These are phyloP conservation scores for Pelodiscus sinensis DNA, from an alignment of 2,113 vertebrate genomes.

Conservation along the genomic window DNA sequence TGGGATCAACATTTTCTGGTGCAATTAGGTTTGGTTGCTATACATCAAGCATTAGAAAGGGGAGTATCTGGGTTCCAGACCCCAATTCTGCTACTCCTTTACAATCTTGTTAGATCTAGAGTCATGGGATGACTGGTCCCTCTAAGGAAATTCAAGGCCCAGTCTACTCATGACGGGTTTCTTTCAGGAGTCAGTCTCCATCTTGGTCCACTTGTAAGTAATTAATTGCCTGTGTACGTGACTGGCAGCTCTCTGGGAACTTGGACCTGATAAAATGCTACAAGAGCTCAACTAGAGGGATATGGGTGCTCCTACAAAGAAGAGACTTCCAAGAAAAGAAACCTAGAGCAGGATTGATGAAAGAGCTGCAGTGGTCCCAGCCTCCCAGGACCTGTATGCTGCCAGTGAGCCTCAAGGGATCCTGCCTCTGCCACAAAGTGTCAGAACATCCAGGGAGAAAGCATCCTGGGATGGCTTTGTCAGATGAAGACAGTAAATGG, in stretches of 20 bases:
- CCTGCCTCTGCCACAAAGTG: background rate
- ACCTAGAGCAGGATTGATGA: background rate
- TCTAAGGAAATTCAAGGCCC: background rate
- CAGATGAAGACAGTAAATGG: background rate
- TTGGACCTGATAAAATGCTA: background rate
- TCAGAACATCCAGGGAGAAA: background rate
- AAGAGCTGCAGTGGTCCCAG: background rate
- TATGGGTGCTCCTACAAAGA: background rate
- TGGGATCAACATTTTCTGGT: rapidly evolving
- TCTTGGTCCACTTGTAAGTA: background rate
- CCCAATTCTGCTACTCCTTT: background rate
- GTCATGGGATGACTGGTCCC: background rate
- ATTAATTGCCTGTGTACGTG: background rate
- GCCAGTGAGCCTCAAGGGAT: background rate
- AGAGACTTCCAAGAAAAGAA: background rate
- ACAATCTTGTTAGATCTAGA: background rate
- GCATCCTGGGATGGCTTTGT: background rate
- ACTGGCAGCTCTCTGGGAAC: background rate
- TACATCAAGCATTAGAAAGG: background rate
- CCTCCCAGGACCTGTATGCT: background rate
- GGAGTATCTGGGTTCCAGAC: background rate
- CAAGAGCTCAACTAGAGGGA: background rate
- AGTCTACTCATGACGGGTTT: background rate
- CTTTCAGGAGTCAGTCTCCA: background rate
- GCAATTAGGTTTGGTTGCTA: background rate